These are phyloP conservation scores for Thalpophila matura DNA, from an alignment of 2,888 invertebrate species.

Conservation along the genomic window DNA sequence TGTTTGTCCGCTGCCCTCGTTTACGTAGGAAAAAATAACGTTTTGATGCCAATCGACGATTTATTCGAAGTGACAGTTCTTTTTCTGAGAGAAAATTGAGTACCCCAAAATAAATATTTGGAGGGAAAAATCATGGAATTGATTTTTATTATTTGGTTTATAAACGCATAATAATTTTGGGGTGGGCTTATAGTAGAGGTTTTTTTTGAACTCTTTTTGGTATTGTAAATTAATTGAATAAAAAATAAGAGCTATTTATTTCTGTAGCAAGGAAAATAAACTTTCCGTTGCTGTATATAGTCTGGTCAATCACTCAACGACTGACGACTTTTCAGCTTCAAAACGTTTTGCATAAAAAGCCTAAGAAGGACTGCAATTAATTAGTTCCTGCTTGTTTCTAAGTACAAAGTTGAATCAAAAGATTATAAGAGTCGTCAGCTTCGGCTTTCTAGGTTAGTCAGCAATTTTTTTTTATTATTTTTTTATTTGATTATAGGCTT, in stretches of 20 bases:
- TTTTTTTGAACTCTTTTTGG: neutral
- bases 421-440: no score
- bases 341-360: conserved; percentile 36
- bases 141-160: conserved; percentile 47
- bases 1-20: conserved; percentile 71
- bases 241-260: neutral
- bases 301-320: conserved; percentile 14
- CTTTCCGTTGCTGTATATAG: neutral
- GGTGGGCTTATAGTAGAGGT: neutral
- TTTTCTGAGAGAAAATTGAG: conserved; percentile 69
- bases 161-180: conserved; percentile 28
- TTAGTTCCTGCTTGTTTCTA: conserved; percentile 40
- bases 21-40: conserved; percentile 77
- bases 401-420: neutral
- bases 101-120: conserved; percentile 65
- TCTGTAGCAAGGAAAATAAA: neutral
- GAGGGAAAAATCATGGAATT: conserved; percentile 44
- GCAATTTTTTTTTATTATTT: no score
- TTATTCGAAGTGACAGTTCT: conserved; percentile 79
- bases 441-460: no score
- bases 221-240: neutral
- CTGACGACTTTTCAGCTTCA: conserved; percentile 12
- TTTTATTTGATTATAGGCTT: no score
- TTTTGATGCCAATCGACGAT: conserved; percentile 78
- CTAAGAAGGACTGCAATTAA: conserved; percentile 29